Evolutionary conservation across 2,797 vertebrate species (phyloP), one percentile per base, ranked within the genome.

Genomic region (Cryptoprocta ferox): DNA sequence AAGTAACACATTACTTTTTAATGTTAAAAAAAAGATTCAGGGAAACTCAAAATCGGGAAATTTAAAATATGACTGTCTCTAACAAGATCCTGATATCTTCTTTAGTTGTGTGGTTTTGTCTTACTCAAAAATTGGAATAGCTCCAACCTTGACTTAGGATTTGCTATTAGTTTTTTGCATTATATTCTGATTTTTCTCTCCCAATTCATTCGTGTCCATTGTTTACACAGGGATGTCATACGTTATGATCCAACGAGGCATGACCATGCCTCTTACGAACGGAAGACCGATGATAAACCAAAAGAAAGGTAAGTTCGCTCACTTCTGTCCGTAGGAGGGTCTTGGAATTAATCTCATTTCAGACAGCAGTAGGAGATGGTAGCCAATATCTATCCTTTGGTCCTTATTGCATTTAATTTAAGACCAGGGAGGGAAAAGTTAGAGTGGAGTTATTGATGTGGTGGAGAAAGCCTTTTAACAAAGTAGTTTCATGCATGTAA

Each of bases 161-260:
- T 94, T 91, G 45, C 73, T 78, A 37, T 50, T 88, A 45, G 35
- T 42, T 68, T 92, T 93, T 93, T 71, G 6, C 3, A 39, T 91
- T 53, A 32, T 83, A 3, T 78, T 91, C 50, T 93, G 35, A 63
- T 73, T 97, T 53, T n/a, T 94, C 26, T 89, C 63, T 96, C 92
- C 6, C 21, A 93, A 90, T 9, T 32, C 80, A 37, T 7, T 28
- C 32, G 13, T 96, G 53, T 89, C 66, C 39, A 65, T 70, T 92
- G 80, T 82, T 92, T 81, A 98, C 99, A 99, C 84, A 99, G 99
- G 66, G 99, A 99, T 12, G 98, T 99, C 1, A 97, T 99, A 91
- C 99, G 99, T 94, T 99, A 99, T 48, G 99, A 99, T 98, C 99
- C 99, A 79, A 99, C 99, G 53, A 99, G 98, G 97, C 98, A 99